Conservation (phyloP, 2,113 vertebrate genomes). For the Heptranchias perlo region DNA sequence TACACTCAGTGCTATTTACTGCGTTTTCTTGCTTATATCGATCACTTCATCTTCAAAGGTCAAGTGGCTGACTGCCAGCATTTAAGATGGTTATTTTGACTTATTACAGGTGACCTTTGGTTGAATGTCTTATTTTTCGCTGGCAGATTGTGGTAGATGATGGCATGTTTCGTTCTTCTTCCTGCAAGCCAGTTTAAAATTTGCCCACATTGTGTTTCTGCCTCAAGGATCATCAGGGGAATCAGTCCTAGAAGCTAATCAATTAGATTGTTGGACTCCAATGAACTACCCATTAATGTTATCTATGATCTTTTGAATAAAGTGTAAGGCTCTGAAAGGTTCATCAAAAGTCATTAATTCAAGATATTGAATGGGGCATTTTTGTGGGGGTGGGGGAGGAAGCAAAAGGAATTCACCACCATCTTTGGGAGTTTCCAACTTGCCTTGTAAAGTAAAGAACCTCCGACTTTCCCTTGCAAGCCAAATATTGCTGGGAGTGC, state of each 20-base stretch:
- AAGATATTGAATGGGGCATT: background rate
- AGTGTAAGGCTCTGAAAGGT: background rate
- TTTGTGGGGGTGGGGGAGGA: no score
- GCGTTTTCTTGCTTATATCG: background rate
- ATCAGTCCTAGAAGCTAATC: background rate
- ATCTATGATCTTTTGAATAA: background rate
- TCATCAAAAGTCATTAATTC: background rate
- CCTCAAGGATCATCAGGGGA: background rate
- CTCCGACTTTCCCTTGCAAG: background rate
- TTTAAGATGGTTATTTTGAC: background rate
- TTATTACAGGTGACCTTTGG: background rate
- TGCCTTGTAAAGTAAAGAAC: background rate
- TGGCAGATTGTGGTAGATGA: background rate
- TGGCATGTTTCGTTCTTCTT: background rate
- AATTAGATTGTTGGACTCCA: background rate
- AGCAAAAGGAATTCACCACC: background rate
- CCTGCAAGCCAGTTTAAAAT: background rate
- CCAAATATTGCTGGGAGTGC: background rate
- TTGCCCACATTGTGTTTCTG: background rate
- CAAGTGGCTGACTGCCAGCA: background rate
- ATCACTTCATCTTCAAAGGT: background rate
- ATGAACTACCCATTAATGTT: background rate
- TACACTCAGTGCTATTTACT: background rate
- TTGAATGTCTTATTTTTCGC: constrained; percentile 10
- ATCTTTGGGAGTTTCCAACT: background rate